phyloP scores from a whole-genome alignment of 1,140 invertebrate genomes.

The Camponotus floridanus region DNA sequence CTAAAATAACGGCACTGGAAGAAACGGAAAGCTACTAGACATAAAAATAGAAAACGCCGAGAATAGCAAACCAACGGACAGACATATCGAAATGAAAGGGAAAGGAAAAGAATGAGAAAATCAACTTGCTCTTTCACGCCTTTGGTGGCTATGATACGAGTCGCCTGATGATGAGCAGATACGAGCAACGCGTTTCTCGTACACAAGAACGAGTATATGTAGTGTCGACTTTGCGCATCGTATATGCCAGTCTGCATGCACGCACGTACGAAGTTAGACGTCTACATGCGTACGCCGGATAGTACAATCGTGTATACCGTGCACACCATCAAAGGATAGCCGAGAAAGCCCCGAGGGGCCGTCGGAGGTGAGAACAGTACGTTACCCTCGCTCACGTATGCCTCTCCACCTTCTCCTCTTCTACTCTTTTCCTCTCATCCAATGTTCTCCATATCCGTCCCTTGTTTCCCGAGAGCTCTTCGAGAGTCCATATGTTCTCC shows the following conservation, averaged over 20 bases:
- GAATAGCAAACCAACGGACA: neutral
- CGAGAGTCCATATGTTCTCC: conserved; percentile 28
- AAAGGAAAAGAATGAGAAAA: conserved; percentile 1
- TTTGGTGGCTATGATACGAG: conserved; percentile 26
- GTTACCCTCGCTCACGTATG: conserved; percentile 76
- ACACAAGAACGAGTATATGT: conserved; percentile 37
- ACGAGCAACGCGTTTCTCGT: conserved; percentile 30
- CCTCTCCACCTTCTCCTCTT: conserved; percentile 49
- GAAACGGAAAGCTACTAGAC: neutral
- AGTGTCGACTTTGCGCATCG: conserved; percentile 35
- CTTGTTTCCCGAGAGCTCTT: conserved; percentile 35
- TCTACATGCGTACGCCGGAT: conserved; percentile 24
- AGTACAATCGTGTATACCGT: conserved; percentile 32
- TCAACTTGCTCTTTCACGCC: conserved; percentile 37
- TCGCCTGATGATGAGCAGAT: conserved; percentile 51
- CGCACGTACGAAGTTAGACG: conserved; percentile 36
- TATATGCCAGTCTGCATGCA: conserved; percentile 33
- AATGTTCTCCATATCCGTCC: conserved; percentile 61
- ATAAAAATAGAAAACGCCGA: neutral
- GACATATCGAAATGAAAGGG: neutral
- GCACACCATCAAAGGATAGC: conserved; percentile 68
- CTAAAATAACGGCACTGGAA: neutral
- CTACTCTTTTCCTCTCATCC: conserved; percentile 67
- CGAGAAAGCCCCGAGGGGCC: conserved; percentile 76
- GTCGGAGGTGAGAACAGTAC: conserved; percentile 81